Evolutionary conservation across 2,888 invertebrate genomes (phyloP).

Genomic region (Proisotoma minuta): DNA sequence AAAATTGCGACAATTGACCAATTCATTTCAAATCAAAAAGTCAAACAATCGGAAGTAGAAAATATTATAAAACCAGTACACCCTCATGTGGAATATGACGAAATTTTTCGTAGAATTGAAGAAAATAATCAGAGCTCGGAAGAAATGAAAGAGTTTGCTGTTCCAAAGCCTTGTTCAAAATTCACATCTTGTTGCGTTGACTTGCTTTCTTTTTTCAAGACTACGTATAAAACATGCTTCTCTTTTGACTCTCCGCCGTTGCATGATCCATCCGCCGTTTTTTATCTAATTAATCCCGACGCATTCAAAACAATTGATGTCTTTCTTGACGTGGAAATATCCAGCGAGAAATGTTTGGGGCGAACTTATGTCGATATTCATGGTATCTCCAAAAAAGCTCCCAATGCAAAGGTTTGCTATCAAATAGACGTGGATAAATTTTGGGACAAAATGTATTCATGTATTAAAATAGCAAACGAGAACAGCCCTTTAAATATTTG

Average conservation of each 20-base stretch:
- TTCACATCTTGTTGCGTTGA: constrained; percentile 28
- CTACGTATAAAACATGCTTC: constrained; percentile 25
- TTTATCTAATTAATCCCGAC: constrained; percentile 27
- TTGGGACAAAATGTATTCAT: constrained; percentile 26
- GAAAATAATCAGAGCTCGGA: neutral
- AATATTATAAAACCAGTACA: constrained; percentile 9
- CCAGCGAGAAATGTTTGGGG: constrained; percentile 27
- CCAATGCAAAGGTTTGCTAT: constrained; percentile 26
- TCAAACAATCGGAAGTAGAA: neutral
- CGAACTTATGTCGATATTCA: constrained; percentile 32
- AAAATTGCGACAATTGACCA: constrained; percentile 23
- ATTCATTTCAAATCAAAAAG: neutral
- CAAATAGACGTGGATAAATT: constrained; percentile 23
- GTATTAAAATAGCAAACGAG: constrained; percentile 18
- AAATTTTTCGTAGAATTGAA: constrained; percentile 8
- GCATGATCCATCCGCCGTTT: constrained; percentile 34
- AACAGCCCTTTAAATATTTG: constrained; percentile 35
- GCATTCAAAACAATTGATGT: constrained; percentile 17
- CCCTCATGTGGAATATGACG: constrained; percentile 23
- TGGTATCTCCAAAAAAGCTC: constrained; percentile 18
- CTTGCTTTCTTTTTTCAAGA: constrained; percentile 30
- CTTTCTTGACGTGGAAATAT: constrained; percentile 31
- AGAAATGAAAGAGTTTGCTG: neutral
- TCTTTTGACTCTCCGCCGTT: constrained; percentile 34
- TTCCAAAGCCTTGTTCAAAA: constrained; percentile 15